phyloP scores from a whole-genome alignment of 2,113 vertebrate genomes.

The Coryphaenoides rupestris region DNA sequence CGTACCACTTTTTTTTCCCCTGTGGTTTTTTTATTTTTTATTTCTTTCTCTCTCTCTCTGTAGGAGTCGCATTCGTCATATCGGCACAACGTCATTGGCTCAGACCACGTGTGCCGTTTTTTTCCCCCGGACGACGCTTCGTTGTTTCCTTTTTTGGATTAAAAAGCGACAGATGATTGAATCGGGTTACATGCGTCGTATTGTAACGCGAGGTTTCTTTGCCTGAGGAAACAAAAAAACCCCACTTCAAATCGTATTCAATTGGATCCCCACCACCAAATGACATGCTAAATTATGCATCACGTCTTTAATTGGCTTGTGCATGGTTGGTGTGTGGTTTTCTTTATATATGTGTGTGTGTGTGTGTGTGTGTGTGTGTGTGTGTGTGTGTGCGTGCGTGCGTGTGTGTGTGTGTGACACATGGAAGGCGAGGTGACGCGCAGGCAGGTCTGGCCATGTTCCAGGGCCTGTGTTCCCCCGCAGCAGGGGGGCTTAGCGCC shows the following conservation, averaged over 20 bases:
- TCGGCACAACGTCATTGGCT: constrained; percentile 9
- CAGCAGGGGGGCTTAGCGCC: constrained; percentile 29
- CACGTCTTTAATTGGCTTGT: constrained; percentile 71
- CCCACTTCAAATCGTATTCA: constrained; percentile 51
- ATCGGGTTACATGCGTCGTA: constrained; percentile 17
- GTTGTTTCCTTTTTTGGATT: constrained; percentile 3
- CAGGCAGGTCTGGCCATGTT: constrained; percentile 42
- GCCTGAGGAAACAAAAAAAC: constrained; percentile 35
- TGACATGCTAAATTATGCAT: constrained; percentile 74
- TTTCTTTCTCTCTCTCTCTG: no score
- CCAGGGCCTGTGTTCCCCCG: constrained; percentile 49
- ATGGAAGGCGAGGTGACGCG: constrained; percentile 56
- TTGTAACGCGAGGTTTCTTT: constrained; percentile 24
- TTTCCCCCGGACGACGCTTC: neutral
- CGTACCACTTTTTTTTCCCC: constrained; percentile 37
- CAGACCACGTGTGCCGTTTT: constrained; percentile 5
- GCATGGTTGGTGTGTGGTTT: constrained; percentile 27
- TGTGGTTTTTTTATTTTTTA: constrained; percentile 36
- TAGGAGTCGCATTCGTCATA: constrained; percentile 42
- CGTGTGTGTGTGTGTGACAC: constrained; percentile 43
- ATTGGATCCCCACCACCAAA: constrained; percentile 60
- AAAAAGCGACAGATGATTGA: constrained; percentile 14
- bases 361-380: constrained; percentile 33
- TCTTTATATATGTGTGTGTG: constrained; percentile 23
- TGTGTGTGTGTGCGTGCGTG: constrained; percentile 2